A percentile compares a stretch with the other conserved stretches of the same genome.
phyloP scores from a whole-genome alignment of 2,113 vertebrate genomes.

The Puffinus mauretanicus region DNA sequence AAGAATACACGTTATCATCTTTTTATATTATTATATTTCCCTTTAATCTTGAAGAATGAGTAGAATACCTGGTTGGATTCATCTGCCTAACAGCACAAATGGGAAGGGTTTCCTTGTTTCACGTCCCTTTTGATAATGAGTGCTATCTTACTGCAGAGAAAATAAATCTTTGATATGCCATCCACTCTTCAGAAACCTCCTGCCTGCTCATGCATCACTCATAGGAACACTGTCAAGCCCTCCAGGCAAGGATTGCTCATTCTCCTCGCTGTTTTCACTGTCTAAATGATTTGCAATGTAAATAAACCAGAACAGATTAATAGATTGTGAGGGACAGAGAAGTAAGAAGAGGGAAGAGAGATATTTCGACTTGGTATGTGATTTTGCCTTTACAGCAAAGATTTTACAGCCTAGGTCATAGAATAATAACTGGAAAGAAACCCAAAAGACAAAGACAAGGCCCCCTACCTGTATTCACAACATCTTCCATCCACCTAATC shows the following conservation, averaged over 20 bases:
- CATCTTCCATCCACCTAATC: not conserved
- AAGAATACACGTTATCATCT: not conserved
- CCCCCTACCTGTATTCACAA: not conserved
- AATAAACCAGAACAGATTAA: not conserved
- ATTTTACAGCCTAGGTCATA: not conserved
- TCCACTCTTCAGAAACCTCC: not conserved
- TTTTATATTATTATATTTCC: not conserved
- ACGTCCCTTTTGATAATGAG: not conserved
- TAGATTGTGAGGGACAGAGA: not conserved
- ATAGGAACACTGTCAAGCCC: not conserved
- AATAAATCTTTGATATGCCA: not conserved
- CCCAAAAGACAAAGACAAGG: not conserved
- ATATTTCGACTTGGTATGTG: not conserved
- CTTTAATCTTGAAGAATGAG: constrained; percentile 17
- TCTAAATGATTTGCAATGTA: not conserved
- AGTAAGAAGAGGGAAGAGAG: not conserved
- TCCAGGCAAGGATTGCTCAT: not conserved
- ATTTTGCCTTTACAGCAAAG: not conserved
- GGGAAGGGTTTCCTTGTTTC: not conserved
- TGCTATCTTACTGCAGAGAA: not conserved
- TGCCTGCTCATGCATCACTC: not conserved
- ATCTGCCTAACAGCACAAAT: not conserved
- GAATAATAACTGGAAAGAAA: not conserved
- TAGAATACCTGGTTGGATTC: not conserved
- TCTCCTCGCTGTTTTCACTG: not conserved